A percentile compares a stretch with the other conserved stretches of the same genome.
These are phyloP conservation scores for Hydrotaea cyrtoneurina DNA, from an alignment of 2,888 invertebrate genomes.

Conservation along the genomic window DNA sequence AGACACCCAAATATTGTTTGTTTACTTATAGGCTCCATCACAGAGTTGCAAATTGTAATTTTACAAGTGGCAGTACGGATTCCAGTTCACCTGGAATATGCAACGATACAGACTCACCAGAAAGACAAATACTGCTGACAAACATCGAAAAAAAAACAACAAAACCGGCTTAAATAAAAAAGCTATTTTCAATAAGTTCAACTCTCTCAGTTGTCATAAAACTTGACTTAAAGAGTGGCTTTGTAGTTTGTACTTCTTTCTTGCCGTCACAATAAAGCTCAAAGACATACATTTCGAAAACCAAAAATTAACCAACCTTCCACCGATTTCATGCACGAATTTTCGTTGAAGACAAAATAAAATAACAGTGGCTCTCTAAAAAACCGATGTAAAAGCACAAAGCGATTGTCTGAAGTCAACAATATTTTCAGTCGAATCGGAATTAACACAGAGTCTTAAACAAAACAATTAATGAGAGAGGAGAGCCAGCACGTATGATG, in stretches of 20 bases:
- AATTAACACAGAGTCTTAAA: neutral
- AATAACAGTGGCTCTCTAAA: neutral
- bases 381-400: neutral
- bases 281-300: neutral
- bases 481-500: neutral
- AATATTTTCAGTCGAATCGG: neutral
- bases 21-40: no score
- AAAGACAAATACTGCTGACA: neutral
- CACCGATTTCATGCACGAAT: neutral
- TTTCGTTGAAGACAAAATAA: neutral
- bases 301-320: neutral
- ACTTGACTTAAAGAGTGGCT: neutral
- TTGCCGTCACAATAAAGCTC: neutral
- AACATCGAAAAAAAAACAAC: neutral
- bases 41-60: no score
- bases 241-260: slow-evolving; percentile 10
- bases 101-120: no score
- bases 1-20: no score
- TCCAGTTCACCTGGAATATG: no score
- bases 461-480: neutral
- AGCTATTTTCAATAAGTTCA: neutral
- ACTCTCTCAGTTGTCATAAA: neutral
- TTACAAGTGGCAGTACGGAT: no score
- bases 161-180: slow-evolving; percentile 1
- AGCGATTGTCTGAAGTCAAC: neutral